Percentiles rank a stretch among this genome's conserved stretches.
Evolutionary conservation across 2,113 vertebrate genomes (phyloP).

Genomic region (Callionymus lyra): DNA sequence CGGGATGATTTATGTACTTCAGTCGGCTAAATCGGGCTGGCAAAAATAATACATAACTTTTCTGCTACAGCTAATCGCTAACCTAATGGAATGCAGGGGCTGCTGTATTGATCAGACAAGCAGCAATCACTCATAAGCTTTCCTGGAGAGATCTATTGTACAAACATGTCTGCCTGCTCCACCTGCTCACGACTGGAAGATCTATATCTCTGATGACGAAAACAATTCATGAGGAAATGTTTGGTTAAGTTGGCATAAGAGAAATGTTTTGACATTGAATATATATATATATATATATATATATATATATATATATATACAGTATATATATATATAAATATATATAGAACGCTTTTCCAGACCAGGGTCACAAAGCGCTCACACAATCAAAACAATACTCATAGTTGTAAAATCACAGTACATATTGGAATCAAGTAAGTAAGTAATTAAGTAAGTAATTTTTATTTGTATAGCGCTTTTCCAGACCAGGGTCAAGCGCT

Average conservation of each 20-base stretch:
- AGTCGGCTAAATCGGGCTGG: conserved; percentile 44
- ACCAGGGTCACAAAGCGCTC: too few relatives aligned
- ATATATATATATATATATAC: too few relatives aligned
- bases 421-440: too few relatives aligned
- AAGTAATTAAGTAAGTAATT: too few relatives aligned
- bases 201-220: conserved; percentile 30
- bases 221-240: conserved; percentile 21
- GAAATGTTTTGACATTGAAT: too few relatives aligned
- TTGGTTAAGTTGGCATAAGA: conserved; percentile 12
- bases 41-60: conserved; percentile 50
- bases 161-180: conserved; percentile 23
- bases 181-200: conserved; percentile 19
- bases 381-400: too few relatives aligned
- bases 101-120: conserved; percentile 48
- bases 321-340: too few relatives aligned
- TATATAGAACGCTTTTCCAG: too few relatives aligned
- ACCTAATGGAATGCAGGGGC: conserved; percentile 48
- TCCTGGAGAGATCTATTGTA: conserved; percentile 24
- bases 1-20: conserved; percentile 49
- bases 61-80: conserved; percentile 53
- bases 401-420: too few relatives aligned
- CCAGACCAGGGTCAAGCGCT: too few relatives aligned
- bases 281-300: too few relatives aligned
- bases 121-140: conserved; percentile 37
- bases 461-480: too few relatives aligned